Evolutionary conservation across 2,888 invertebrate genomes (phyloP).

Genomic region (Spicauda simplicius): DNA sequence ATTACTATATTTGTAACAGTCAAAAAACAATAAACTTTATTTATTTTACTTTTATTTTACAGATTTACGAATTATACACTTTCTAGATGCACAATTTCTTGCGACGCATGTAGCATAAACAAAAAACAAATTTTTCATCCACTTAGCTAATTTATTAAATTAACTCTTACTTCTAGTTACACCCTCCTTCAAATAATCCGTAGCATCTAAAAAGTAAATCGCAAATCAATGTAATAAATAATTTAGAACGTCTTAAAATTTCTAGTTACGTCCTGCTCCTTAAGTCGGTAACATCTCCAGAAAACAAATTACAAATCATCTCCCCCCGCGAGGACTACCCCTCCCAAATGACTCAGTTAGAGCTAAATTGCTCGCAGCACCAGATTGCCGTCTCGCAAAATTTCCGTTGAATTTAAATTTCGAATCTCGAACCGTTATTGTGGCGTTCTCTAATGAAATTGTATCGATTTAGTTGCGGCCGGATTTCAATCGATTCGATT

Average conservation of each 20-base stretch:
- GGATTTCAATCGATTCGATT: slow-evolving; percentile 49
- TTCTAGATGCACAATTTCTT: no score
- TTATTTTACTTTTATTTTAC: no score
- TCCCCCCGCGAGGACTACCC: slow-evolving; percentile 66
- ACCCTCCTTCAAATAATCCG: no score
- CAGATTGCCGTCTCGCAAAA: slow-evolving; percentile 74
- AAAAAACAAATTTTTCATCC: no score
- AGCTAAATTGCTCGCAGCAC: slow-evolving; percentile 71
- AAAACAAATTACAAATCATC: slow-evolving; percentile 85
- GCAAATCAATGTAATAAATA: no score
- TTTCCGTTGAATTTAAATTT: slow-evolving; percentile 78
- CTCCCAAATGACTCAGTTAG: slow-evolving; percentile 80
- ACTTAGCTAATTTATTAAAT: no score
- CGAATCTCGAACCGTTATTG: slow-evolving; percentile 62
- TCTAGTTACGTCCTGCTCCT: slow-evolving; percentile 46
- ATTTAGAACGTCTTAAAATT: slow-evolving; percentile 37
- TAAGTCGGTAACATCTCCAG: slow-evolving; percentile 54
- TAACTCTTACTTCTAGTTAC: no score
- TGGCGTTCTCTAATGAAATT: slow-evolving; percentile 63
- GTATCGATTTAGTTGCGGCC: slow-evolving; percentile 63
- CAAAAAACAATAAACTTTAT: no score
- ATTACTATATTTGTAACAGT: no score
- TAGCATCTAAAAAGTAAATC: no score
- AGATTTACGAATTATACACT: no score
- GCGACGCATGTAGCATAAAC: no score